A percentile compares a stretch with the other conserved stretches of the same genome.
Evolutionary conservation across 2,888 invertebrate genomes (phyloP).

Genomic region (Rutpela maculata): DNA sequence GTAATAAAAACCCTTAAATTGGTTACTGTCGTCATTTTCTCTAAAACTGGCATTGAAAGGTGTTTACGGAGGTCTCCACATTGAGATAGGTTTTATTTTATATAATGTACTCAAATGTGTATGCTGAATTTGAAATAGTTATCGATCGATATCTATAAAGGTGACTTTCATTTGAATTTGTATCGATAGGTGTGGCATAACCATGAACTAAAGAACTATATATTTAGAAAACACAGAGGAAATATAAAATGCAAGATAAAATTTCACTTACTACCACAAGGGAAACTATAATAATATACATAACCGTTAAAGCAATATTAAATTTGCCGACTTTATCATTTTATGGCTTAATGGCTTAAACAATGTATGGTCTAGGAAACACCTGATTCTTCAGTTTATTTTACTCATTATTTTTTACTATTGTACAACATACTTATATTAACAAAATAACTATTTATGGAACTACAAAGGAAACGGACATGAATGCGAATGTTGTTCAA

Average conservation of each 20-base stretch:
- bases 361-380: too few species aligned
- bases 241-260: background rate
- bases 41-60: background rate
- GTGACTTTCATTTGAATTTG: background rate
- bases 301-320: background rate
- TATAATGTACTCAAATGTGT: background rate
- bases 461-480: too few species aligned
- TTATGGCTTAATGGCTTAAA: too few species aligned
- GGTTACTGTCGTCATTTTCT: background rate
- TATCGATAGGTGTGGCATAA: background rate
- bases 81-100: background rate
- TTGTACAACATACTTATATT: too few species aligned
- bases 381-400: too few species aligned
- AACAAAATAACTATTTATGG: too few species aligned
- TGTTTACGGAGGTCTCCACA: background rate
- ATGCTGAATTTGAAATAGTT: slow-evolving; percentile 3
- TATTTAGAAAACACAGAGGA: background rate
- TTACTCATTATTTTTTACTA: too few species aligned
- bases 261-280: background rate
- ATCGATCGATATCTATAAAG: background rate
- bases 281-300: background rate
- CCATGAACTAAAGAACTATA: background rate
- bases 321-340: too few species aligned
- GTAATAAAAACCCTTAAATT: background rate
- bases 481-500: too few species aligned